A percentile compares a stretch with the other conserved stretches of the same genome.
phyloP scores from a whole-genome alignment of 2,113 vertebrate genomes.

The Numida meleagris region DNA sequence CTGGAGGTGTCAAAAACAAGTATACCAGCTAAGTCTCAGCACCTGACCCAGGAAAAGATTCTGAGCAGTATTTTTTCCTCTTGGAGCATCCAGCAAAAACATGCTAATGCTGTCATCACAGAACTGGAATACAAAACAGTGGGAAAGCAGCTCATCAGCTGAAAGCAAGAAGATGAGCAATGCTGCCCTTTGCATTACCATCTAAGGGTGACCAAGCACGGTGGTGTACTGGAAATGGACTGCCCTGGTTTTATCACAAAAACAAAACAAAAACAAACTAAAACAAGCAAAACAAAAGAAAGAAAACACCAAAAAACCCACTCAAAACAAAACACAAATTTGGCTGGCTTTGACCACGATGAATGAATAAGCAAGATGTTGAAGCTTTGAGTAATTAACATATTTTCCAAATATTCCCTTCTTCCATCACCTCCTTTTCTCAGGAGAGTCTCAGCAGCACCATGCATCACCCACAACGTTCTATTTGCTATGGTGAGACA shows the following conservation, averaged over 20 bases:
- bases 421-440: background rate
- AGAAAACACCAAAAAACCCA: no score
- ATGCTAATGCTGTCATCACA: background rate
- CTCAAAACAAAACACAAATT: background rate
- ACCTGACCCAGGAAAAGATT: background rate
- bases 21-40: background rate
- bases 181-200: background rate
- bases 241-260: background rate
- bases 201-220: background rate
- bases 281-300: no score
- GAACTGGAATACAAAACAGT: background rate
- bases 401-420: background rate
- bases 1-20: background rate
- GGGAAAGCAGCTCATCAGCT: background rate
- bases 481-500: background rate
- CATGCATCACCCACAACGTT: background rate
- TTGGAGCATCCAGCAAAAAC: background rate
- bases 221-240: rapidly evolving
- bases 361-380: background rate
- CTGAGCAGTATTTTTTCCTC: background rate
- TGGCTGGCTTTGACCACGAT: background rate
- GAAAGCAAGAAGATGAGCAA: background rate
- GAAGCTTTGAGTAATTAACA: background rate
- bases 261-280: background rate
- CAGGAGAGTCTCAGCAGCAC: background rate